Base-by-base conservation (phyloP, 2,113 vertebrate genomes). In the Trochalopteron elliotii region DNA sequence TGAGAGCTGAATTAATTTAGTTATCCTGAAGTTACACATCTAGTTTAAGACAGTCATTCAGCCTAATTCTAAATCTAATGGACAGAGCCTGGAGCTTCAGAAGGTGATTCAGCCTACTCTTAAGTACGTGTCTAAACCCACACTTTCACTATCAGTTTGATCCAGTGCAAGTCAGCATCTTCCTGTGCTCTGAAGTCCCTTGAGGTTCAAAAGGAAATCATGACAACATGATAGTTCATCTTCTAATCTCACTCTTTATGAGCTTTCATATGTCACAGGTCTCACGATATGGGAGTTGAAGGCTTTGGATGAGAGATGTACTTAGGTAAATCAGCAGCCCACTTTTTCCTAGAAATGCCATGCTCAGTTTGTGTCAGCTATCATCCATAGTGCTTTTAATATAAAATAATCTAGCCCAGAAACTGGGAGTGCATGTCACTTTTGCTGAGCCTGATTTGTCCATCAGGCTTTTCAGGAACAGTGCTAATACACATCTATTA, bases 81-180 rank as follows among this genome's bases (percentile, higher is more conserved):
- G 80, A 78, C 39, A 81, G 44, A 94, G 71, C 39, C 35, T 71
- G 72, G 33, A 39, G 47, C 42, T 81, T 93, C 47, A 89, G 59
- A 81, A 31, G 59, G 64, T 89, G 93, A 92, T 83, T 93, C 91
- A 93, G 56, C 22, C 50, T 67, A 42, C 55, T 67, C 42, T 61
- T 37, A 90, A 87, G 35, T 52, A 80, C 5, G 1, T 37, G 39
- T 86, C 68, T 86, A 90, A 94, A 90, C 12, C 64, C 80, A 89
- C 47, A 93, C 69, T 96, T 96, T 87, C 83, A 89, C 76, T 95
- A 90, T 93, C 90, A 91, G 76, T 89, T 92, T 77, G 81, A 96
- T 92, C 67, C 85, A 70, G 33, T 47, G 30, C 68, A 92, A 94
- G 45, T 93, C 94, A 94, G 91, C 95, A 84, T 52, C 65, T 78